Percentiles rank a stretch among this genome's conserved stretches.
These are phyloP conservation scores for Anolis sagrei DNA, from an alignment of 2,113 vertebrate species.

Conservation along the genomic window DNA sequence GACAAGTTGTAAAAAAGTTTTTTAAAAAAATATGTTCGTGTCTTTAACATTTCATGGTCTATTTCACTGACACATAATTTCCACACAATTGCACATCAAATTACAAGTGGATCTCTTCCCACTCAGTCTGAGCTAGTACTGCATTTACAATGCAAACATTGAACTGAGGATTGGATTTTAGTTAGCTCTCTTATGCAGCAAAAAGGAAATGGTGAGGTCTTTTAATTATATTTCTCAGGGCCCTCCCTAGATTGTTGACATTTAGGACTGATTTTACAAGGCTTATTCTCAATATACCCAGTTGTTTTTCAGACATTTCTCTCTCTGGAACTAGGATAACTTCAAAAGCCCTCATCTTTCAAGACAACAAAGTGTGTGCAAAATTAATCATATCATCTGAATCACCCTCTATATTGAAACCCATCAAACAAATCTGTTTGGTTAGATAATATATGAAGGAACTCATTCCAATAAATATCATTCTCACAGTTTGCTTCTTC, in stretches of 20 bases:
- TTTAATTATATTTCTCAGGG: background rate
- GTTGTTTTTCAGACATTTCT: background rate
- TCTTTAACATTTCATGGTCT: conserved; percentile 26
- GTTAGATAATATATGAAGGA: background rate
- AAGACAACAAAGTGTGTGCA: background rate
- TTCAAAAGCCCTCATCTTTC: background rate
- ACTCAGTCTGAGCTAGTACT: background rate
- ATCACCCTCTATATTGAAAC: background rate
- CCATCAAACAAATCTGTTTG: background rate
- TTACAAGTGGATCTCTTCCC: conserved; percentile 18
- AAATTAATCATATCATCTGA: background rate
- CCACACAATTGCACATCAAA: conserved; percentile 25
- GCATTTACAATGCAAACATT: conserved; percentile 7
- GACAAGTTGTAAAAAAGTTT: background rate
- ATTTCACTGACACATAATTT: background rate
- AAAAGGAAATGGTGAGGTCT: background rate
- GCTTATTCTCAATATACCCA: background rate
- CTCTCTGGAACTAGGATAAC: background rate
- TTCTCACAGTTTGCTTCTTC: background rate
- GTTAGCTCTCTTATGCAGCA: background rate
- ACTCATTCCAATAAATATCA: too few species aligned
- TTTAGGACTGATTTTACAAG: background rate
- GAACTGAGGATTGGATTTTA: background rate
- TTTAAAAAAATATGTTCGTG: background rate
- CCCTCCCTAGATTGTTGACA: background rate